phyloP scores from a whole-genome alignment of 2,797 vertebrate species.

The Philypnodon macrostomus region DNA sequence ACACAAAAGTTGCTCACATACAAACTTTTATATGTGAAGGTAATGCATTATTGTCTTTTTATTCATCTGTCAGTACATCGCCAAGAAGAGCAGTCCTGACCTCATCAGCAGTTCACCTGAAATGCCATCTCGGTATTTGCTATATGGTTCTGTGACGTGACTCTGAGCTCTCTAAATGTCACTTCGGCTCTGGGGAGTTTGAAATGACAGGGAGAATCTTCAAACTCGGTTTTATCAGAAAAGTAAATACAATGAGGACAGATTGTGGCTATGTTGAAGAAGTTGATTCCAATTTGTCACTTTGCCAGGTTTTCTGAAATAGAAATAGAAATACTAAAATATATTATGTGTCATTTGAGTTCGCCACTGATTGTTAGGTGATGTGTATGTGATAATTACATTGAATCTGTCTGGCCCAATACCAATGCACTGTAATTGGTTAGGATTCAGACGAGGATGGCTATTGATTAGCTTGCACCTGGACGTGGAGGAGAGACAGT shows the following conservation, averaged over 20 bases:
- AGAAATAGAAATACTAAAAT: too few relatives aligned
- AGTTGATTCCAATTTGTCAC: background rate
- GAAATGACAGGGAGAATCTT: background rate
- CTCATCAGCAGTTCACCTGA: background rate
- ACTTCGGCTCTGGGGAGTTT: background rate
- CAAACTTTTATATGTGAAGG: too few relatives aligned
- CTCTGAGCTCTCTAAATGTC: background rate
- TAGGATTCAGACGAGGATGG: conserved; percentile 27
- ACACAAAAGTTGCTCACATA: too few relatives aligned
- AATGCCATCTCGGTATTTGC: background rate
- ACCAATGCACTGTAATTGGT: background rate
- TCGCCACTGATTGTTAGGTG: too few relatives aligned
- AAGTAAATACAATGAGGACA: background rate
- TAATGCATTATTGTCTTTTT: too few relatives aligned
- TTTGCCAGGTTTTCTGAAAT: too few relatives aligned
- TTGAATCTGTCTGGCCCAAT: background rate
- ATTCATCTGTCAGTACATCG: background rate
- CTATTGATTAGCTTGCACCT: conserved; percentile 47
- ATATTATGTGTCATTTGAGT: too few relatives aligned
- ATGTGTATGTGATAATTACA: conserved; percentile 12
- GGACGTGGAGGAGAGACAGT: conserved; percentile 33
- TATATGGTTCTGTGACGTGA: background rate
- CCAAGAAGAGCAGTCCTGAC: background rate
- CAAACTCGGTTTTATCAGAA: background rate
- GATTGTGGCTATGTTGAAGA: background rate